phyloP scores from a whole-genome alignment of 2,797 vertebrate genomes.

The Delichon dasypus region DNA sequence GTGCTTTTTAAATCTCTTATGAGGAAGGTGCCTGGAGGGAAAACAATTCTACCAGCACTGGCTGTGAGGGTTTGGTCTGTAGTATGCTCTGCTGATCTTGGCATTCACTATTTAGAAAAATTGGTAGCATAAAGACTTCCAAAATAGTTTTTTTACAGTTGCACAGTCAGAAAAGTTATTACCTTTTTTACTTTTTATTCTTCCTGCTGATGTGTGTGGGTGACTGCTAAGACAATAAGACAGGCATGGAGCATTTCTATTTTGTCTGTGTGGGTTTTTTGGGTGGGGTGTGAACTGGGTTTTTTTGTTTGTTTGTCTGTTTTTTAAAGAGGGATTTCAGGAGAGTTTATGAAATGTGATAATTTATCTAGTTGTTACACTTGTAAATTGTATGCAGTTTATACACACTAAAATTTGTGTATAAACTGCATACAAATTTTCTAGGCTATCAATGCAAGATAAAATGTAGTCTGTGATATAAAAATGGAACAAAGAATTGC shows the following conservation, averaged over 20 bases:
- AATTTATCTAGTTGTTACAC: not conserved
- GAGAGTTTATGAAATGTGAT: not conserved
- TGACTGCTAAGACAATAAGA: not conserved
- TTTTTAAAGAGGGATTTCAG: not conserved
- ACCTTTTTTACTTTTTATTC: not conserved
- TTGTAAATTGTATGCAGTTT: too few relatives aligned
- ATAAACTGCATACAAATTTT: not conserved
- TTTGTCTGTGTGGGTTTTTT: not conserved
- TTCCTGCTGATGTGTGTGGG: not conserved
- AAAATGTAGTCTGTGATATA: not conserved
- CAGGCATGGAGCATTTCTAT: not conserved
- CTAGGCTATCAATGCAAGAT: not conserved
- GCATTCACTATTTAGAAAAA: not conserved
- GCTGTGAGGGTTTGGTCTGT: not conserved
- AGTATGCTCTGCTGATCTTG: not conserved
- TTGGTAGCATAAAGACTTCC: not conserved
- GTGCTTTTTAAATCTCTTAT: not conserved
- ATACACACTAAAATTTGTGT: not conserved
- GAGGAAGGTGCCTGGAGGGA: not conserved
- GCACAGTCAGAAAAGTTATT: not conserved
- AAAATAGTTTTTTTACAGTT: not conserved
- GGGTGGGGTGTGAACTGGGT: not conserved
- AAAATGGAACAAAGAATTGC: not conserved
- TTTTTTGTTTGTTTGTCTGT: not conserved
- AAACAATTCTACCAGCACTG: not conserved